Conservation (phyloP, 2,113 vertebrate species). For the Tamias sibiricus region DNA sequence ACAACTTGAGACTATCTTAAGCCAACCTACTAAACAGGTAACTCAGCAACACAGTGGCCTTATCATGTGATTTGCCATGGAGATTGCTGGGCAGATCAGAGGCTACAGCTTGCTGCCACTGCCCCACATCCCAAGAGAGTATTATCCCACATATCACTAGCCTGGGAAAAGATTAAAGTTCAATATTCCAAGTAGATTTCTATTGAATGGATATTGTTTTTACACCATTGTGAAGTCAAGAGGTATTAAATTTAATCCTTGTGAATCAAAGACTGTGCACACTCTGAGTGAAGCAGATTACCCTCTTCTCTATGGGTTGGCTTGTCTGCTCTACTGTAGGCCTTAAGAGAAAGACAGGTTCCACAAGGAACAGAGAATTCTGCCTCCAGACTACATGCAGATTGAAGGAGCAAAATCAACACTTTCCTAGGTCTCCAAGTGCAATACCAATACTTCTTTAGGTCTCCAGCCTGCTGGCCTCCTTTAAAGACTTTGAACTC, state of each 20-base stretch:
- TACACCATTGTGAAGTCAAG: background rate
- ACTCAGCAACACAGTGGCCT: background rate
- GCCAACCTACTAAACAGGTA: background rate
- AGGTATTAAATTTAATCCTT: background rate
- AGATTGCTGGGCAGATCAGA: background rate
- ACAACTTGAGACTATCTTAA: background rate
- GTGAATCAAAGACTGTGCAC: background rate
- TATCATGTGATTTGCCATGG: background rate
- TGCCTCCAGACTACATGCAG: background rate
- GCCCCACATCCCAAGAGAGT: background rate
- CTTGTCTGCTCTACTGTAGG: background rate
- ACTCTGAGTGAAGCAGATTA: background rate
- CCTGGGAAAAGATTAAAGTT: background rate
- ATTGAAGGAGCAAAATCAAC: background rate
- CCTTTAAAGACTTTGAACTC: background rate
- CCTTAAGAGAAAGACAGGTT: background rate
- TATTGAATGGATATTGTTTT: background rate
- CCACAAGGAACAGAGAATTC: background rate
- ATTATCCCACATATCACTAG: background rate
- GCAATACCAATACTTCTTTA: background rate
- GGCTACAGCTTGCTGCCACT: background rate
- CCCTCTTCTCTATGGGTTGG: background rate
- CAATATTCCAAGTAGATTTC: background rate
- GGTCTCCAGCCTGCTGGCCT: background rate
- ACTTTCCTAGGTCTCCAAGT: background rate